Evolutionary conservation across 1,140 invertebrate species (phyloP), one percentile per base, ranked within the genome.

Genomic region (Neotoxoptera formosana): DNA sequence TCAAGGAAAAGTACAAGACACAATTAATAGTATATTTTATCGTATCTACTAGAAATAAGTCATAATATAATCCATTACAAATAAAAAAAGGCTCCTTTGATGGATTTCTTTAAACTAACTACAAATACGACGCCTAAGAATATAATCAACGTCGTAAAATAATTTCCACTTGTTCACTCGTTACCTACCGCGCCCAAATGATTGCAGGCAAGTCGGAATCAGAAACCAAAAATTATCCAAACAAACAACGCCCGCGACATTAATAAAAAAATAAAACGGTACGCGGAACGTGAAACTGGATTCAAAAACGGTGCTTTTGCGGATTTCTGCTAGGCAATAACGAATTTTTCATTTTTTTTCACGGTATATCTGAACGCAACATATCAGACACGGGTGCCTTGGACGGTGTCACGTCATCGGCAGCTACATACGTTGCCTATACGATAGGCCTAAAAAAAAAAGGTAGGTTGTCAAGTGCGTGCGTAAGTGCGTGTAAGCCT

Each of bases 361-460:
- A 86, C 45, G 20, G 56, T 30, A 93, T 67, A 67, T 53, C 47
- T 25, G 60, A 60, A 93, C 36, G 86, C 91, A 89, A 84, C 47
- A 93, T 93, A 76, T 93, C 88, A 91, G 60, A 76, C 86, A 93
- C 83, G 84, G 93, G 76, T 86, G 88, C 86, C 30, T 34, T 45
- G 14, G 83, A 34, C 51, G 36, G 25, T 60, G 87, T 56, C 48
- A 93, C 67, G 60, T 93, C 48, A 45, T 90, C 48, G 48, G n/a
- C n/a, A 25, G 34, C 88, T 34, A 56, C 48, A 45, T 81, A 67
- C 83, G 93, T 86, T 53, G 56, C 48, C 67, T 91, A 81, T 84
- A 94, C 81, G 60, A 87, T 48, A 86, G 81, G 41, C 89, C 84
- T 88, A 41, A 30, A 53, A 56, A 94, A 88, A 48, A 41, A 45